These are phyloP conservation scores for Rhinichthys klamathensis DNA, from an alignment of 2,113 vertebrate species.

Conservation along the genomic window DNA sequence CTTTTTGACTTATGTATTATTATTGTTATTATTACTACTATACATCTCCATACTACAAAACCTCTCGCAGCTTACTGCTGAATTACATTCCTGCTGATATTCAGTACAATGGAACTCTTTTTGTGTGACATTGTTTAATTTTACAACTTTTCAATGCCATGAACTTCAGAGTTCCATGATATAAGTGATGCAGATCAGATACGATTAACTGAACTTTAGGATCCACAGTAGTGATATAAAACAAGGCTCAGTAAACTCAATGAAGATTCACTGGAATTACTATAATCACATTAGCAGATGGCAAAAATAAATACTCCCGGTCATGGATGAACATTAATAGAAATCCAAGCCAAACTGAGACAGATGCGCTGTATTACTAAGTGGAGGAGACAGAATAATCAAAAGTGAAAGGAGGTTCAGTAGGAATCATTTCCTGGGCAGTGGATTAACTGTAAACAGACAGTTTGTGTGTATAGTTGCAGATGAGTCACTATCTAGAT, in stretches of 20 bases:
- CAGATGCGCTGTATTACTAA: conserved; percentile 25
- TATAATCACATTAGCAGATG: conserved; percentile 15
- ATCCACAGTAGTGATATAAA: not conserved
- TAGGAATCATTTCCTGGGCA: conserved; percentile 12
- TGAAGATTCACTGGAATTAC: conserved; percentile 10
- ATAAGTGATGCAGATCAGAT: conserved; percentile 18
- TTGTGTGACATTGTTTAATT: not conserved
- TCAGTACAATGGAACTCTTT: not conserved
- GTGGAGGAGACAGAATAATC: conserved; percentile 13
- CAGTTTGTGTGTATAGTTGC: conserved; percentile 5
- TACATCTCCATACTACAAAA: too few species aligned
- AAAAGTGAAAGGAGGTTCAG: conserved; percentile 2
- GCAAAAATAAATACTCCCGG: conserved; percentile 25
- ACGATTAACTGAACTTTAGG: not conserved
- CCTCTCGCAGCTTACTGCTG: not conserved
- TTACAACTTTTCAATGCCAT: not conserved
- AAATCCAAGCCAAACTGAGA: conserved; percentile 18
- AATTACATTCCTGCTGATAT: not conserved
- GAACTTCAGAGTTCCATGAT: conserved; percentile 2
- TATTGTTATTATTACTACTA: too few species aligned
- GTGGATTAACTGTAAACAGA: conserved; percentile 29
- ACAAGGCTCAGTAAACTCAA: not conserved
- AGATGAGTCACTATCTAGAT: conserved; percentile 10
- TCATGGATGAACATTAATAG: conserved; percentile 25
- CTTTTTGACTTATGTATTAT: too few species aligned